Conservation (phyloP, 2,888 invertebrate species). For the Drepanosiphum platanoidis region DNA sequence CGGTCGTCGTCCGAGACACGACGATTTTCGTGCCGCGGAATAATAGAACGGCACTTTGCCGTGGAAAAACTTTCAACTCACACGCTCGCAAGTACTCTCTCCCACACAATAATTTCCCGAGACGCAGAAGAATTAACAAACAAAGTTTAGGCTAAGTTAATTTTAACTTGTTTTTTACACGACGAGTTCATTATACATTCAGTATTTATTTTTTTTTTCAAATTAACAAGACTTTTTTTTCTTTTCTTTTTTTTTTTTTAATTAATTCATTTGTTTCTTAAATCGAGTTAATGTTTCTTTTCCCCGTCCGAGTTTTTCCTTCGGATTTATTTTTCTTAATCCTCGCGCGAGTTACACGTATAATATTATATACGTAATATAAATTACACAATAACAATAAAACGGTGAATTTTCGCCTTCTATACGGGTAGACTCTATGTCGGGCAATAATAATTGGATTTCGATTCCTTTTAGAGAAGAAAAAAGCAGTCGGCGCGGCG, state of each 20-base stretch:
- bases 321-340: background rate
- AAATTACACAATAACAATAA: too few species aligned
- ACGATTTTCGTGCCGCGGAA: constrained; percentile 13
- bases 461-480: too few species aligned
- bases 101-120: constrained; percentile 3
- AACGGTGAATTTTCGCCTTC: too few species aligned
- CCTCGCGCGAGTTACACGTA: background rate
- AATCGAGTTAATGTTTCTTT: constrained; percentile 27
- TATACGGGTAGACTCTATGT: too few species aligned
- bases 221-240: constrained; percentile 42
- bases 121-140: constrained; percentile 30
- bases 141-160: constrained; percentile 50
- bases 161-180: constrained; percentile 37
- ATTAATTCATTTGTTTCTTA: constrained; percentile 33
- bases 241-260: too few species aligned
- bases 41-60: background rate
- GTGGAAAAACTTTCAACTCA: constrained; percentile 20
- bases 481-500: too few species aligned
- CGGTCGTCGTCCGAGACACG: background rate
- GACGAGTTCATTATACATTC: constrained; percentile 26
- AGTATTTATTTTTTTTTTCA: background rate
- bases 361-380: too few species aligned
- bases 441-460: too few species aligned
- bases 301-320: background rate
- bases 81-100: background rate